These are phyloP conservation scores for Aptenodytes patagonicus DNA, from an alignment of 2,113 vertebrate species.

Conservation along the genomic window DNA sequence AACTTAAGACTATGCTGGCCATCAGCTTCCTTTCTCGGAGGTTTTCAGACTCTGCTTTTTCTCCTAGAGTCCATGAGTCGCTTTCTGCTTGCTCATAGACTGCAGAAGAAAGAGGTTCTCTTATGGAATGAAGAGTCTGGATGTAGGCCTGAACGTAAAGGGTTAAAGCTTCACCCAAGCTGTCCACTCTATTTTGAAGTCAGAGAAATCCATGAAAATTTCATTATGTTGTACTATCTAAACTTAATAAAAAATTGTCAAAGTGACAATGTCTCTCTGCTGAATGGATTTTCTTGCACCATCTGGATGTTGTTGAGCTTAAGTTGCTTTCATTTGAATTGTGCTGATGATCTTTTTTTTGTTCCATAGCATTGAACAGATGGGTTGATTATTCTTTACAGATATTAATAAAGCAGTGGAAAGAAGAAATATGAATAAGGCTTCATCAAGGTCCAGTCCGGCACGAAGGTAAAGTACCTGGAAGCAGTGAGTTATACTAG, in stretches of 20 bases:
- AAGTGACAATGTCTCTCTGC: conserved; percentile 68
- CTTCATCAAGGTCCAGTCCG: conserved; percentile 95
- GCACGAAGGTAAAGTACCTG: conserved; percentile 98
- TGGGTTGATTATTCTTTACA: conserved; percentile 99
- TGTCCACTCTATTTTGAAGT: conserved; percentile 27
- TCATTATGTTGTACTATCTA: conserved; percentile 41
- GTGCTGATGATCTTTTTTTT: conserved; percentile 79
- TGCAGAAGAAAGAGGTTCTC: conserved; percentile 56
- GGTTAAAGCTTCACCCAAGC: conserved; percentile 21
- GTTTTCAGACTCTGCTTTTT: conserved; percentile 51
- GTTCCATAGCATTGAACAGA: conserved; percentile 92
- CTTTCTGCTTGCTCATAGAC: conserved; percentile 38
- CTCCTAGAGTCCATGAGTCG: conserved; percentile 58
- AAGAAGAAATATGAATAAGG: conserved; percentile 96
- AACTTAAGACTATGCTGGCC: background rate
- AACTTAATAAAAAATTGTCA: conserved; percentile 73
- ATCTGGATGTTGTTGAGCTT: conserved; percentile 71
- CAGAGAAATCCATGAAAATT: conserved; percentile 33
- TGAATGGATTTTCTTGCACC: conserved; percentile 75
- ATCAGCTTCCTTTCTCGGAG: background rate
- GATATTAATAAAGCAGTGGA: conserved; percentile 99
- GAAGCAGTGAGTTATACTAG: conserved; percentile 78
- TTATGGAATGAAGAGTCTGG: conserved; percentile 15
- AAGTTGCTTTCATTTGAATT: conserved; percentile 79
- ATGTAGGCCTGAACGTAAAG: background rate